These are phyloP conservation scores for Ctenopoma multispine DNA, from an alignment of 2,797 vertebrate species.

Conservation along the genomic window DNA sequence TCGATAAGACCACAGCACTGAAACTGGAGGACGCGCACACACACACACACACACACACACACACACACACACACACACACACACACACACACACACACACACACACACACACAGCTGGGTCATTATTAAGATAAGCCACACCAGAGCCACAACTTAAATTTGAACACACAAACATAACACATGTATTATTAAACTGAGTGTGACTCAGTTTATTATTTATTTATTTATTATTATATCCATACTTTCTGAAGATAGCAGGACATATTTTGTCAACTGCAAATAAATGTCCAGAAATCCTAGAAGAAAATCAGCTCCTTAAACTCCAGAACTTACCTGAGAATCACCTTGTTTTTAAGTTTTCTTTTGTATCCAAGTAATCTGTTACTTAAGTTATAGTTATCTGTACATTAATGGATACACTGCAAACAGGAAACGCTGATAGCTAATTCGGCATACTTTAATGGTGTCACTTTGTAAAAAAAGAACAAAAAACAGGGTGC, in stretches of 20 bases:
- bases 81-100: too few relatives aligned
- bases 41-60: too few relatives aligned
- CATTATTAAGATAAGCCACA: too few relatives aligned
- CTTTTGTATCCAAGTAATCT: neutral
- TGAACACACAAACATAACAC: neutral
- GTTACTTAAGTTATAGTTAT: neutral
- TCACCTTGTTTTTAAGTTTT: neutral
- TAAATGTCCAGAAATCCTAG: neutral
- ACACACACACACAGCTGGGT: too few relatives aligned
- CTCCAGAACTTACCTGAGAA: neutral
- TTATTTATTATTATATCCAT: too few relatives aligned
- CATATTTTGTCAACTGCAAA: neutral
- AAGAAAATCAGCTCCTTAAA: neutral
- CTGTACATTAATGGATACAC: neutral
- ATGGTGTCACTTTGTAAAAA: neutral
- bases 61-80: too few relatives aligned
- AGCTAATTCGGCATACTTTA: neutral
- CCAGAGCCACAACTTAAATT: neutral
- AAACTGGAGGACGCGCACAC: conserved; percentile 56
- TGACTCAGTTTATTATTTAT: too few relatives aligned
- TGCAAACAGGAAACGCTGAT: neutral
- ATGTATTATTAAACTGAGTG: too few relatives aligned
- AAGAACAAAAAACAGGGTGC: neutral
- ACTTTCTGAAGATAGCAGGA: neutral
- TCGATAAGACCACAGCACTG: conserved; percentile 81